Base-by-base conservation (phyloP, 2,797 vertebrate genomes). In the Botia kubotai region DNA sequence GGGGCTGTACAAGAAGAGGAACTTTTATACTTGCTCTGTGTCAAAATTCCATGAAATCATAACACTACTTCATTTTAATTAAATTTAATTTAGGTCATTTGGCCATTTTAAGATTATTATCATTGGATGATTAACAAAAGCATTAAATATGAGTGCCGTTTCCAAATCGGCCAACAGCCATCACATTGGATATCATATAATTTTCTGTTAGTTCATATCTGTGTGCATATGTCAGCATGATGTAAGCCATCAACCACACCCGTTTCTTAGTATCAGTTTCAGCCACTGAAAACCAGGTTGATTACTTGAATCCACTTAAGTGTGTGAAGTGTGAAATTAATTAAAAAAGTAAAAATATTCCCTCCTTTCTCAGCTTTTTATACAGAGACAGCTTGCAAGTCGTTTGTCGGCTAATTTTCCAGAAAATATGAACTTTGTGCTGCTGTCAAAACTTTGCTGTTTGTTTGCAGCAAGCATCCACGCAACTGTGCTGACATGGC, bases 191-290 rank as follows among this genome's bases (percentile, higher is more conserved):
- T 43, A 43, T 43, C 8, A 8, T 43, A 43, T 8, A 43, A 43
- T 8, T 43, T 43, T 43, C 39, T 43, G 39, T 8, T 52, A 52
- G 13, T 52, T 14, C 13, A 52, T 17, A 52, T 14, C 16, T 62
- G 13, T 29, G 6, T 62, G 13, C 21, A 57, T 57, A 57, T 19
- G 2, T 57, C 53, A 23, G 58, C 23, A 62, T 62, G 23, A 62
- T 26, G 12, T 62, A 1, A 62, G 58, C 50, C 50, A 5, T 58
- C 19, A 60, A 12, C 26, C 60, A 63, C 60, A 63, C 60, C 60
- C 6, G 60, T 29, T 62, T 63, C 60, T 63, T 33, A 26, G 60
- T 63, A 63, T 33, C 60, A 33, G 60, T 63, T 63, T 33, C 60
- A 7, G 0, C 23, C 13, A 16, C 19, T 62, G 13, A 62, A 62